phyloP scores from a whole-genome alignment of 92 coral and sea anemone species.

The Phenganax subtilis region DNA sequence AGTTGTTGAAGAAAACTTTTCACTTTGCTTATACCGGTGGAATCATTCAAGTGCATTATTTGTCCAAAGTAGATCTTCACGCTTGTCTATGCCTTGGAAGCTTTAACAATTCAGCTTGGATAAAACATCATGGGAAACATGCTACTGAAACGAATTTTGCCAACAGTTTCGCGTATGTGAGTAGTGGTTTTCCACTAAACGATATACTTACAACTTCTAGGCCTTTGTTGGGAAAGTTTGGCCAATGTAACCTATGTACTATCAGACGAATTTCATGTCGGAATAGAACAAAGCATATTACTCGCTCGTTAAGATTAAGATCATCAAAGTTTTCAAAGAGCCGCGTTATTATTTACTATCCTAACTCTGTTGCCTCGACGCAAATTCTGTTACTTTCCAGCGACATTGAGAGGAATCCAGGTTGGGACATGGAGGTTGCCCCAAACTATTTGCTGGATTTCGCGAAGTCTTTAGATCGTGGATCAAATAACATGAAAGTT shows the following conservation, averaged over 20 bases:
- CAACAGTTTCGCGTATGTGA: not conserved
- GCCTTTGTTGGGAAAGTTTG: constrained; percentile 17
- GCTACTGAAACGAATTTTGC: constrained; percentile 6
- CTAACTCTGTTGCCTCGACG: constrained; percentile 37
- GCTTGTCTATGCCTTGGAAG: constrained; percentile 19
- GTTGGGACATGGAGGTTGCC: constrained; percentile 31
- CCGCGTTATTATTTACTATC: constrained; percentile 28
- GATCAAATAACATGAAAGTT: constrained; percentile 37
- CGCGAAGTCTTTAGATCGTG: constrained; percentile 30
- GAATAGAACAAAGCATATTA: constrained; percentile 24
- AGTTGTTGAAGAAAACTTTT: constrained; percentile 10
- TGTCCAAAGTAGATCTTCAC: constrained; percentile 10
- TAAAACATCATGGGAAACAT: constrained; percentile 11
- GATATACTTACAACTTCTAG: constrained; percentile 7
- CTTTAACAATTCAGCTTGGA: not conserved
- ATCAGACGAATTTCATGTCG: constrained; percentile 11
- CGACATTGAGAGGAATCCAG: constrained; percentile 28
- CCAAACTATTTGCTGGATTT: constrained; percentile 38
- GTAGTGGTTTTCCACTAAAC: constrained; percentile 20
- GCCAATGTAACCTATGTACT: constrained; percentile 1
- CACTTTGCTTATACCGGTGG: constrained; percentile 9
- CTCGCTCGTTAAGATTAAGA: constrained; percentile 28
- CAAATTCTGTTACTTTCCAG: constrained; percentile 30
- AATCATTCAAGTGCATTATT: constrained; percentile 32
- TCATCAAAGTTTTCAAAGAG: constrained; percentile 35